Evolutionary conservation across 2,113 vertebrate genomes (phyloP).

Genomic region (Megalops atlanticus): DNA sequence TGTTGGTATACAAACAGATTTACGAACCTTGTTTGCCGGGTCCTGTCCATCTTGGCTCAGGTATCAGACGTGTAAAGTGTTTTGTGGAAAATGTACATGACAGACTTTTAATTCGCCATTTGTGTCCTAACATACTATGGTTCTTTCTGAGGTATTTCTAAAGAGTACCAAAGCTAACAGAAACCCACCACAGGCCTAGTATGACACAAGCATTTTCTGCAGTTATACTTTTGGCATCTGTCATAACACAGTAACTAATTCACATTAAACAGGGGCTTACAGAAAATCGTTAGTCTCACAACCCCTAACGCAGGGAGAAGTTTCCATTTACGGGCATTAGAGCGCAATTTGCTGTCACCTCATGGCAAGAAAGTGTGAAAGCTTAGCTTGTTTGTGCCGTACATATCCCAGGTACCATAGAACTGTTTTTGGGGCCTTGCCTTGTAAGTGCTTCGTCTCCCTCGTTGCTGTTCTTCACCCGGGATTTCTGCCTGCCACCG

Average conservation of each 20-base stretch:
- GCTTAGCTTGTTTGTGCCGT: neutral
- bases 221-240: neutral
- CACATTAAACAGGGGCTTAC: neutral
- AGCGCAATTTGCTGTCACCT: neutral
- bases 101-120: neutral
- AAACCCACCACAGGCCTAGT: neutral
- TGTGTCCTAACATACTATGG: neutral
- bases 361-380: neutral
- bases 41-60: too few relatives aligned
- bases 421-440: slow-evolving; percentile 1
- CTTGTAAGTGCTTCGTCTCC: neutral
- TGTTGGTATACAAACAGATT: too few relatives aligned
- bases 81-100: too few relatives aligned
- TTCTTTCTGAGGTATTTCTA: neutral
- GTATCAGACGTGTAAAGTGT: too few relatives aligned
- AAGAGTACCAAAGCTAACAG: neutral
- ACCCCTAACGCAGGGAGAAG: neutral
- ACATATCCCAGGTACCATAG: neutral
- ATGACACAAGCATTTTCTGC: neutral
- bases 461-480: neutral
- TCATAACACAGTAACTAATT: neutral
- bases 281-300: neutral
- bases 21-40: too few relatives aligned
- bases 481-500: neutral
- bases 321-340: slow-evolving; percentile 1